These are phyloP conservation scores for Denticeps clupeoides DNA, from an alignment of 2,797 vertebrate genomes.

Conservation along the genomic window DNA sequence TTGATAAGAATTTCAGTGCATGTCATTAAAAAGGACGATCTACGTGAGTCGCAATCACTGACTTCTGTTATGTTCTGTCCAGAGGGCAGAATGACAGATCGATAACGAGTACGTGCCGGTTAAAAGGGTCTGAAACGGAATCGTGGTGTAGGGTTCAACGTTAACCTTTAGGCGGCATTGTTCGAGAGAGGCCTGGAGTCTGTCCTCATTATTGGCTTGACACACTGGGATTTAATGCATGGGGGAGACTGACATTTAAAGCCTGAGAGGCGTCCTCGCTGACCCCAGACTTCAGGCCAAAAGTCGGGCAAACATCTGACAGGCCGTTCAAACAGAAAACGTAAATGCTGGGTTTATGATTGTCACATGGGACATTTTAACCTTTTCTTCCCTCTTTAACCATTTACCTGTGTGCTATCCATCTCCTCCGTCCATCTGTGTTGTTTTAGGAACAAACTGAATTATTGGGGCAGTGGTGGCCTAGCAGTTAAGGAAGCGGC, in stretches of 20 bases:
- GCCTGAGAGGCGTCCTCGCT: background rate
- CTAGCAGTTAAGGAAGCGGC: no score
- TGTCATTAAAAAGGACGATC: no score
- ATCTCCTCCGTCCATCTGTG: no score
- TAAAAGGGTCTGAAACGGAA: conserved; percentile 6
- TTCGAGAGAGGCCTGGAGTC: conserved; percentile 12
- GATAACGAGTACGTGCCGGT: no score
- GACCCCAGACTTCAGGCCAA: conserved; percentile 2
- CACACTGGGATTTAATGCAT: conserved; percentile 16
- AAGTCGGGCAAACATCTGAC: conserved; percentile 1
- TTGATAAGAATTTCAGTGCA: no score
- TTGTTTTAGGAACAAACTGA: no score
- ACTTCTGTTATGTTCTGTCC: no score
- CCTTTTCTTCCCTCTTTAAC: background rate
- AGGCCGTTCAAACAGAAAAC: background rate
- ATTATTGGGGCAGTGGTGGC: no score
- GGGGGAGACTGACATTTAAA: conserved; percentile 22
- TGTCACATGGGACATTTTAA: background rate
- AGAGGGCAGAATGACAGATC: no score
- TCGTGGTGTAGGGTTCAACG: conserved; percentile 2
- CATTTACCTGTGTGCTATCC: no score
- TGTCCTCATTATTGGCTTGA: conserved; percentile 21
- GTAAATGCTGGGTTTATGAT: background rate
- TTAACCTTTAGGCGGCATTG: background rate
- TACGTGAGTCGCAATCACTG: no score